Base-by-base conservation (phyloP, 2,113 vertebrate species). In the Malurus cyaneus region DNA sequence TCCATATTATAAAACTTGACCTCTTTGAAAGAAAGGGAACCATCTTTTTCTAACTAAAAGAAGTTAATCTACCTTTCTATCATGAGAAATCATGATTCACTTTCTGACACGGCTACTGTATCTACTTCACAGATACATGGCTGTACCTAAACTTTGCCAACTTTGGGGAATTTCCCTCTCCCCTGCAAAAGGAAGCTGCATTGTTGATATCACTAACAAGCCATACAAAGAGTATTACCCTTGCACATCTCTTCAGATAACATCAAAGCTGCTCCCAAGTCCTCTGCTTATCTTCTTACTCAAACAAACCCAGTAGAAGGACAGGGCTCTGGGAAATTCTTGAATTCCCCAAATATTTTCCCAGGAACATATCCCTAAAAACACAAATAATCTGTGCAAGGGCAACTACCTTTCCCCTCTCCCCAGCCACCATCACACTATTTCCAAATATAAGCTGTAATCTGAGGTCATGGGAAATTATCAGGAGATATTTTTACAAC, bases 391-490 rank as follows among this genome's bases (percentile, higher is more conserved):
- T 80, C 46, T 60, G 31, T 53, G 32, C 47, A 88, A 94, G 73
- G 34, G 21, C 65, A 89, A 17, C 70, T 65, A 89, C 87, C 70
- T 52, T 70, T 85, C 53, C 57, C 62, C 59, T 28, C 53, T 89
- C 13, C 78, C 31, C 50, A 85, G 46, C 5, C 41, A 39, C 29
- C 64, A 88, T 24, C 31, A 77, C 23, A 71, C 19, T 32, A 71
- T 36, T 84, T 49, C 44, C 50, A 92, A 89, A 81, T 26, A 74
- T 11, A 94, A 80, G 5, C 11, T 74, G 47, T 52, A 90, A 69
- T 56, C 80, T 67, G 50, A 95, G 65, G 76, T 84, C 70, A 79
- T 74, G 46, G 82, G 87, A 96, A 96, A 92, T 87, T 24, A 88
- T 53, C n/a, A 54, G 18, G 49, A 80, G 57, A 56, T 79, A 74